Evolutionary conservation across 2,888 invertebrate genomes (phyloP), one percentile per base, ranked within the genome.

Genomic region (Hypolimnas misippus): DNA sequence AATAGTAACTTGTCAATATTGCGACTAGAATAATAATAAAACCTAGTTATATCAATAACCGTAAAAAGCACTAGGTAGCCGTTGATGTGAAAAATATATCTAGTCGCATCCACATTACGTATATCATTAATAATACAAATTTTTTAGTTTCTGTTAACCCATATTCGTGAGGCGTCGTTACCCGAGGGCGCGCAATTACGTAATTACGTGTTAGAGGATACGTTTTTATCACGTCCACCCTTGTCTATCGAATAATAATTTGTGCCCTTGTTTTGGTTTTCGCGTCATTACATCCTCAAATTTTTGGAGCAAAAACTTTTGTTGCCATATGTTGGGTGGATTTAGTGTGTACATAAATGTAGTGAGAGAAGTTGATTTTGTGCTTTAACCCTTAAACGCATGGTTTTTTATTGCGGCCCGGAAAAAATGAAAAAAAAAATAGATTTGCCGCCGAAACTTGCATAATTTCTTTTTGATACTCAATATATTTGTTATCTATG

Each of bases 181-280:
- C 83, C 82, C 80, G 79, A 81, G 82, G 87, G 84, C 82, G 82
- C 89, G 78, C 91, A 90, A 92, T 92, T 92, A 92, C 86, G 89
- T 91, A 92, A 92, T 92, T 92, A 92, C 78, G 90, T 90, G 91
- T 91, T 90, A 91, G 88, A 78, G 89, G 88, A 92, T 92, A 83
- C 91, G 92, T 91, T 92, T 91, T 92, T 92, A 92, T 89, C 92
- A 90, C 90, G 89, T 92, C 89, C 86, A 90, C 90, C 91, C 90
- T 87, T 88, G 89, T 91, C 91, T 91, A 91, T 89, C 77, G 79
- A 77, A 82, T 81, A 82, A 87, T 91, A 90, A 91, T 91, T 72
- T 87, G 87, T 87, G 76, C 85, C 85, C 87, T 89, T 86, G 87
- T 89, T 89, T 87, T 83, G 83, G 77, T 79, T 87, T 84, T 78